Evolutionary conservation across 1,140 invertebrate genomes (phyloP), one percentile per base, ranked within the genome.

Genomic region (Cryptotermes secundus): DNA sequence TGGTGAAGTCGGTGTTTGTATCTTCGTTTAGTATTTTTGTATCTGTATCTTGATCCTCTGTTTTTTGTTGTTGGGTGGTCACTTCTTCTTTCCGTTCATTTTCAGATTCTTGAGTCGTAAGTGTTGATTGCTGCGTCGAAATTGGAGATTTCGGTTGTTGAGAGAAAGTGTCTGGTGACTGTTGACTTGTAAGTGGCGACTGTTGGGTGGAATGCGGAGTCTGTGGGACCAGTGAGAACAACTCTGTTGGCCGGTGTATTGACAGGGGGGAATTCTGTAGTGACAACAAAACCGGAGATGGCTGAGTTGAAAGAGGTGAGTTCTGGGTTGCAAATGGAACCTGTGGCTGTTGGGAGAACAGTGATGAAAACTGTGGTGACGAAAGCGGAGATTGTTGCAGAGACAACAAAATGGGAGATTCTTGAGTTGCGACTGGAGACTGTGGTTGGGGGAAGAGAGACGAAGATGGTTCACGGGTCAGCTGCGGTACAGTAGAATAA

Each of bases 311-410:
- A 10, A 53, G 9, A 12, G 9, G 9, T 34, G 34, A 79, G 4
- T 79, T 26, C 26, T 35, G 59, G n/a, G 14, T 26, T 59, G 24
- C 14, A 24, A 24, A 16, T 53, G 49, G 83, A 35, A n/a, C 4
- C 45, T 72, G 45, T n/a, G 83, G 83, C 38, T 34, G 59, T 34
- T 83, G 53, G 83, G 59, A 79, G 34, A 83, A 79, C 16, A 36
- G 34, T 7, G 59, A n/a, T 72, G 59, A 72, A 72, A 72, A 72
- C 59, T 72, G 59, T n/a, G 59, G 59, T 6, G 59, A 72, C 26
- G 59, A 72, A n/a, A 72, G 59, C 7, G 59, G 59, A n/a, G 59
- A 38, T 31, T 81, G 80, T 12, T 81, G 42, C 1, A 81, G 80
- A 38, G 80, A 36, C 7, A 81, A 35, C 35, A 81, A 81, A 35